Percentiles rank a stretch among this genome's conserved stretches.
Evolutionary conservation across 1,140 invertebrate genomes (phyloP).

Genomic region (Steinernema khuongi): DNA sequence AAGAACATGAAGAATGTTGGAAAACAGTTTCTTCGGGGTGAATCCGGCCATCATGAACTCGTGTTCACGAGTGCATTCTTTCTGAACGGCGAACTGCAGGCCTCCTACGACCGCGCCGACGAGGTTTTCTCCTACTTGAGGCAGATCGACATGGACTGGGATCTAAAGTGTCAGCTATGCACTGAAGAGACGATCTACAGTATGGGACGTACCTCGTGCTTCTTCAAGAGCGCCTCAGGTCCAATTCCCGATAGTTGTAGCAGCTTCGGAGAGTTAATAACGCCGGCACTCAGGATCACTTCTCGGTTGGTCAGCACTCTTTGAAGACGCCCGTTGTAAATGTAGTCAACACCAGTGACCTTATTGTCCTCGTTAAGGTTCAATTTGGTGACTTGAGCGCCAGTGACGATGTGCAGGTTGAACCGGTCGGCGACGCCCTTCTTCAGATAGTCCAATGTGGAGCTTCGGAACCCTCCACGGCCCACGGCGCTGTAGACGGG

Average conservation of each 20-base stretch:
- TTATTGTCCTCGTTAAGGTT: background rate
- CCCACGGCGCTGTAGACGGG: constrained; percentile 2
- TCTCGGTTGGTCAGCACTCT: constrained; percentile 11
- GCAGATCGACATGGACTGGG: background rate
- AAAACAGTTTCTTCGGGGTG: constrained; percentile 4
- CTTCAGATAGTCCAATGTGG: background rate
- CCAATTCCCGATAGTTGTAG: constrained; percentile 17
- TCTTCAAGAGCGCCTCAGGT: background rate
- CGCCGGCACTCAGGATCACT: constrained; percentile 1
- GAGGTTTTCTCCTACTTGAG: constrained; percentile 1
- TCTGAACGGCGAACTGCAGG: constrained; percentile 15
- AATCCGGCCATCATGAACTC: constrained; percentile 14
- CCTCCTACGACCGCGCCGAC: constrained; percentile 2
- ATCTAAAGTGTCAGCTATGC: constrained; percentile 7
- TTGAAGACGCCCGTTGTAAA: constrained; percentile 10
- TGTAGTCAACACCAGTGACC: constrained; percentile 15
- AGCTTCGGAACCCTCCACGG: background rate
- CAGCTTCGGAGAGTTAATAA: background rate
- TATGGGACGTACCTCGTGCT: constrained; percentile 5
- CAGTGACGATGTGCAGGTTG: constrained; percentile 24
- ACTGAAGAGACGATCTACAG: background rate
- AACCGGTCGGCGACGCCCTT: constrained; percentile 9
- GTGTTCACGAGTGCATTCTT: background rate
- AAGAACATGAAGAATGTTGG: background rate
- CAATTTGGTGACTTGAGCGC: constrained; percentile 22